Evolutionary conservation across 2,113 vertebrate genomes (phyloP), one percentile per base, ranked within the genome.

Genomic region (Laterallus jamaicensis): DNA sequence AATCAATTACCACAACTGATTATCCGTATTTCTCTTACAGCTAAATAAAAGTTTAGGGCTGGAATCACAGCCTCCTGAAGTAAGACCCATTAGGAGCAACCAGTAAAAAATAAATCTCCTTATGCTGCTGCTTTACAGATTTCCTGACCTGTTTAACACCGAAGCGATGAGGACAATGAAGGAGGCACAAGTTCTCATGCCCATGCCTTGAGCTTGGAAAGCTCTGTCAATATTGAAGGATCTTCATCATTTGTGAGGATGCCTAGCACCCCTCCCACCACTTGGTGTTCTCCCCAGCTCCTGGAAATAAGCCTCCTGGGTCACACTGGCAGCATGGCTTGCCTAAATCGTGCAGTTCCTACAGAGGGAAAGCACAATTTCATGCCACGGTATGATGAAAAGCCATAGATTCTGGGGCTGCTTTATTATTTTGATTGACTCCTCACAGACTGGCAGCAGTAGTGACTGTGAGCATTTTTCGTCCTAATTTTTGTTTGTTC

Each of bases 151-250:
- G 10, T 86, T 86, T 56, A 88, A 35, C 29, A 21, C 21, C 52
- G 32, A 42, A 47, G 3, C 28, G 26, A 52, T 58, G 62, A 91
- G 7, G 28, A 37, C 24, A 12, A 35, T 49, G 31, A 70, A 86
- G 29, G 29, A 86, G 44, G 26, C 42, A 49, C 4, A 86, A 64
- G 10, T 86, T 67, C 50, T 82, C 12, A 14, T 8, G 52, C 10
- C 4, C 6, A 2, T 4, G 25, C 44, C 25, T 64, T 67, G 8
- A 67, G 0, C 0, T 22, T 49, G 37, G 59, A 68, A 74, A 83
- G 8, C 8, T 82, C 42, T 67, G n/a, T 56, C n/a, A 21, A 2
- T 35, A 24, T 6, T 64, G 8, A 6, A 10, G 21, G 10, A 68
- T 40, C 39, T 47, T 20, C 12, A 56, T 26, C 24, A 42, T 40